Base-by-base conservation (phyloP, 2,888 invertebrate species). In the Ophioninae sp. region DNA sequence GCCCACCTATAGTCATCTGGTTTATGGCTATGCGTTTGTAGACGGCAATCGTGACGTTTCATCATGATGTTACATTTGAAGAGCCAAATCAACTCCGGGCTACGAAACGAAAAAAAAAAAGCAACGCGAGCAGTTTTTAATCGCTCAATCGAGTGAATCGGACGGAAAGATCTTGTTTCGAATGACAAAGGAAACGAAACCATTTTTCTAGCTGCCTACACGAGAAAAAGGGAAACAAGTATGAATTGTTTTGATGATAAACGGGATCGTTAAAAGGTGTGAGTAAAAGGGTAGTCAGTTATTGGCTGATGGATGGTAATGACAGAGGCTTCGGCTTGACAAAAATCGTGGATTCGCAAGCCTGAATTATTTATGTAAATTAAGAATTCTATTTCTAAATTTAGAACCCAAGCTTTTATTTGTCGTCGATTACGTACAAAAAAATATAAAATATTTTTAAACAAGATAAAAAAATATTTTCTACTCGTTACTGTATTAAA, bases 61-160 rank as follows among this genome's bases (percentile, higher is more conserved):
- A 74, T 76, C 75, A 30, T 30, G 30, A 30, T 30, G 30, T 30
- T 30, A 30, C 30, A 72, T 74, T 73, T 56, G 56, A 39, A 62
- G 57, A 41, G 23, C 62, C 70, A 57, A 72, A 59, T 50, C 50
- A 77, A 64, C 57, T 59, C 23, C 59, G 61, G 50, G 64, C n/a
- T 21, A 59, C 57, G 30, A 76, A 67, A 70, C 30, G 8, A 57
- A 68, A 64, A 76, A 61, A 68, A 82, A 67, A 72, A 80, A 67
- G 73, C 79, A 69, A 39, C 76, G 64, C 61, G 67, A 57, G 81
- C 82, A 79, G 82, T 67, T 77, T 79, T 86, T 85, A 88, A 89
- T 88, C 82, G 88, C 84, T 88, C 85, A 89, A 89, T 89, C 87
- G 88, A 87, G 88, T 87, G 87, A 85, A 88, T 85, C 85, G 84